Evolutionary conservation across 2,113 vertebrate species (phyloP), one percentile per base, ranked within the genome.

Genomic region (Pygoscelis adeliae): DNA sequence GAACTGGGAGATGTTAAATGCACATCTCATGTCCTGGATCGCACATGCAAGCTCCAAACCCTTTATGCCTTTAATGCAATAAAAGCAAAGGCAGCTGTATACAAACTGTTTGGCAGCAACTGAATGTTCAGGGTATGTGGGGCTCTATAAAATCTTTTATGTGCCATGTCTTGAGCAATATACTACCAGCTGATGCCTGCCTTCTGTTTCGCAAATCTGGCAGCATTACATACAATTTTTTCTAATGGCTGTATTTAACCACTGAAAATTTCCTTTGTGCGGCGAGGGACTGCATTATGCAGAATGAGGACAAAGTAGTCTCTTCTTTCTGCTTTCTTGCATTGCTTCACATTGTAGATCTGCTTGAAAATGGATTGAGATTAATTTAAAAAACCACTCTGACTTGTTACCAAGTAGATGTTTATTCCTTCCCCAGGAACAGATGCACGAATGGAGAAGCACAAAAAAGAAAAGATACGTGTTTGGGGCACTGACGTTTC

Each of bases 131-230:
- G 66, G 62, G 46, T 87, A 29, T 42, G 83, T 89, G 92, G 93
- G 90, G 20, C 93, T 96, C 86, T 56, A 9, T 67, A 92, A 63
- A 47, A 76, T 92, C 90, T 87, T 82, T 85, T 49, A 8, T 66
- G 94, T 65, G 93, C 91, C 65, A 21, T 55, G 83, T 92, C 95
- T 90, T 81, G 81, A 96, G 94, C 94, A 66, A 38, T 85, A 56
- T 29, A 1, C 58, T 61, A 34, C 94, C 94, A 89, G 93, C 92
- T 97, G 97, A 94, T 91, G 91, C 76, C 83, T 62, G 80, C 91
- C 95, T 92, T 53, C 93, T 90, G 91, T 94, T 74, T 38, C 2
- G 3, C 29, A 11, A 36, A 77, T 66, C 95, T 97, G 95, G 72
- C 95, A 95, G 73, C 55, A 5, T 67, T 36, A 58, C 76, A 17